Evolutionary conservation across 1,140 invertebrate genomes (phyloP).

Genomic region (Gryon sp.): DNA sequence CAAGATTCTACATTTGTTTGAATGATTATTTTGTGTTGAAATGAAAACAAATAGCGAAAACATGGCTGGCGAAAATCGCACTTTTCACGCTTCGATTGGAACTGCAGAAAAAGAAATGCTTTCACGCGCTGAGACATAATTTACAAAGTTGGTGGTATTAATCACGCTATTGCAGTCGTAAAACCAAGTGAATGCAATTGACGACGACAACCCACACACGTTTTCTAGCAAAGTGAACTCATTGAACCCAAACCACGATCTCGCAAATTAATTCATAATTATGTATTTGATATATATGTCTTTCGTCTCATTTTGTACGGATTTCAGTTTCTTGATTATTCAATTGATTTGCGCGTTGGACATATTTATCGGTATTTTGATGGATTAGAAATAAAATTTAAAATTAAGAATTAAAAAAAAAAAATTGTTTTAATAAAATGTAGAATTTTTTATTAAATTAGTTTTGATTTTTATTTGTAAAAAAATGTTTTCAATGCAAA

Average conservation of each 20-base stretch:
- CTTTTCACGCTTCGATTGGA: background rate
- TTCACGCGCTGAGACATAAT: slow-evolving; percentile 14
- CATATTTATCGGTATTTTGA: no score
- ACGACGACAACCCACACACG: slow-evolving; percentile 27
- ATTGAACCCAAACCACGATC: slow-evolving; percentile 15
- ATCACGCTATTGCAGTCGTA: slow-evolving; percentile 22
- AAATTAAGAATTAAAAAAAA: no score
- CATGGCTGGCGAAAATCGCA: slow-evolving; percentile 21
- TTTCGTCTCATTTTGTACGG: no score
- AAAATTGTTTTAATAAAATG: no score
- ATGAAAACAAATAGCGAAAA: slow-evolving; percentile 16
- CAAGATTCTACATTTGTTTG: background rate
- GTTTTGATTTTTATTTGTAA: no score
- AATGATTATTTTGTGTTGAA: slow-evolving; percentile 21
- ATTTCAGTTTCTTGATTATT: no score
- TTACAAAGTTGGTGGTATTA: slow-evolving; percentile 22
- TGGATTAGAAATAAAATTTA: no score
- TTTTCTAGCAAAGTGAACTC: slow-evolving; percentile 29
- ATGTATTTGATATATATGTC: background rate
- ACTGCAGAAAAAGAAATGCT: slow-evolving; percentile 29
- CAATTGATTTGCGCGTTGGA: no score
- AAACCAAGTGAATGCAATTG: slow-evolving; percentile 25
- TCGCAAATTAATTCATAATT: slow-evolving; percentile 37
- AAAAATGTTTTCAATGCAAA: no score
- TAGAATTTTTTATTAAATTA: no score